Evolutionary conservation across 2,888 invertebrate species (phyloP), one percentile per base, ranked within the genome.

Genomic region (Amiota mariae): DNA sequence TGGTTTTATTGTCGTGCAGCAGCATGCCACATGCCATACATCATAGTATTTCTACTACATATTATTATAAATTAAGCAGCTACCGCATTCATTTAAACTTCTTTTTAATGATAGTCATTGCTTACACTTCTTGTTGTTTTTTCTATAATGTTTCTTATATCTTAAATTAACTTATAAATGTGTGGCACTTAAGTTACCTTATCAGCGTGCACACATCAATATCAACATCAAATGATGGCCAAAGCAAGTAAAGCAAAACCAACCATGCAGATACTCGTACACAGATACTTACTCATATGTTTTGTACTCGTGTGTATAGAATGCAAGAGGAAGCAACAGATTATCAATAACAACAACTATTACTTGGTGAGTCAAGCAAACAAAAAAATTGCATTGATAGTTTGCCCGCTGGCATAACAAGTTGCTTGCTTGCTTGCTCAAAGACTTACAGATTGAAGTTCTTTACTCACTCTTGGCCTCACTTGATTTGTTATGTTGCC

Each of bases 111-210:
- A 51, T 48, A 13, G 13, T n/a, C 18, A 36, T 36, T 36, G 36
- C 36, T 36, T 36, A 36, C 36, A 36, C 36, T 36, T 36, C 4
- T 36, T 36, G 36, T 36, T 36, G 36, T 36, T 36, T 0, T 36
- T 36, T 36, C 36, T 36, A 36, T 36, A 36, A n/a, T 54, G 66
- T 20, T 10, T 10, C 48, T 66, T 48, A 48, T 66, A 12, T 51
- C 54, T 51, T 77, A 83, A 85, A 82, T 82, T 85, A 77, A 85
- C 85, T 82, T 78, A 85, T 82, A 85, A 82, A 76, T 76, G 73
- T 61, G 68, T 68, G 74, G 67, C 68, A 71, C 74, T 71, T 67
- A 61, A 49, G 20, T 68, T 54, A 20, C 15, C 67, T 68, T 68
- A 68, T 68, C 67, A 68, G 67, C 51, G 24, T 12, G 24, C 18